These are phyloP conservation scores for Pachyseris speciosa DNA, from an alignment of 64 coral and sea anemone genomes.

Conservation along the genomic window DNA sequence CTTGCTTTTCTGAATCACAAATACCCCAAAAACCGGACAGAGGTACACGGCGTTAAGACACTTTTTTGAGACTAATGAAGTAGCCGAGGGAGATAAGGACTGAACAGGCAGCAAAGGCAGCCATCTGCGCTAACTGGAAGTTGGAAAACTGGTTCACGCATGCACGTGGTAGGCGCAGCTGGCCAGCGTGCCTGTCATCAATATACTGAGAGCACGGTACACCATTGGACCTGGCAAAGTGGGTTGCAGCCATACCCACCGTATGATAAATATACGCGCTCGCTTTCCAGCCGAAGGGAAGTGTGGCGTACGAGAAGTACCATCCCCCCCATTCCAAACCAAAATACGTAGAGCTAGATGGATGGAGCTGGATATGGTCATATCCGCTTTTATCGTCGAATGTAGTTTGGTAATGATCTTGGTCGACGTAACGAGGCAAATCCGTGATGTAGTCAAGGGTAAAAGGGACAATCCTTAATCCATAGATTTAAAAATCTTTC, in stretches of 20 bases:
- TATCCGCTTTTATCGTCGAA: slow-evolving; percentile 10
- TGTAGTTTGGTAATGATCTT: slow-evolving; percentile 10
- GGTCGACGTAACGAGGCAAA: slow-evolving; percentile 2
- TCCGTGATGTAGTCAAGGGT: slow-evolving; percentile 14
- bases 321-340: slow-evolving; percentile 20
- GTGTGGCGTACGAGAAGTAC: slow-evolving; percentile 20
- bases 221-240: neutral
- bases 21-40: slow-evolving; percentile 7
- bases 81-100: slow-evolving; percentile 18
- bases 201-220: slow-evolving; percentile 5
- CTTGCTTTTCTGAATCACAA: slow-evolving; percentile 13
- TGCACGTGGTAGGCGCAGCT: neutral
- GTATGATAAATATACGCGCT: neutral
- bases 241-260: neutral
- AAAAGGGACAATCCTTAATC: slow-evolving; percentile 21
- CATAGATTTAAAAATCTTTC: slow-evolving; percentile 2
- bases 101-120: neutral
- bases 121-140: neutral
- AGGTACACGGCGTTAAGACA: neutral
- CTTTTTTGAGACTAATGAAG: slow-evolving; percentile 16
- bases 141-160: neutral
- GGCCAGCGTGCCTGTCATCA: neutral
- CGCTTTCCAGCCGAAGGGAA: neutral
- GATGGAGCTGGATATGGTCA: slow-evolving; percentile 8
- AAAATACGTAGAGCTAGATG: slow-evolving; percentile 2